Evolutionary conservation across 2,113 vertebrate species (phyloP), one percentile per base, ranked within the genome.

Genomic region (Indicator maculatus): DNA sequence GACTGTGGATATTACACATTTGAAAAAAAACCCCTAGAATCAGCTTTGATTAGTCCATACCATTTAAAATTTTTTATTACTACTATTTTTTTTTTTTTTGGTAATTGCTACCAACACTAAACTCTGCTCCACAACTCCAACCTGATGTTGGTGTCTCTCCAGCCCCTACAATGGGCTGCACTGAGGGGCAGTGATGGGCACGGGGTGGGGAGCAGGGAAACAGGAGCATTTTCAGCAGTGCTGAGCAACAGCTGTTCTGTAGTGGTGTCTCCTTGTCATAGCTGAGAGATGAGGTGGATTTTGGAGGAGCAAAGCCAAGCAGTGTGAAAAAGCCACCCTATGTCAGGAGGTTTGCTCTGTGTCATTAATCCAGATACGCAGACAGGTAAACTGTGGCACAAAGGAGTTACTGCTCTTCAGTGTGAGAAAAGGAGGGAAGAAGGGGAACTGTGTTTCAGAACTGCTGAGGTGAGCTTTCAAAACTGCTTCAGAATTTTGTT

Each of bases 121-220:
- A 9, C 4, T 80, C 38, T 45, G 53, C 47, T 89, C 30, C 69
- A 53, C 19, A 47, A 3, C 41, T 81, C 60, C 67, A 59, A 9
- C 27, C 41, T 2, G 2, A n/a, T 56, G 55, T 11, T 6, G 60
- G 41, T 67, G 30, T 33, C 27, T 39, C 16, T 71, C 20, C 58
- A 50, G 41, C 30, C 63, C 38, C 18, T 44, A 24, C 16, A 59
- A 45, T 53, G 30, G 47, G 70, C 56, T 78, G 41, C 19, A 27
- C 27, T 24, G 24, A 55, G 18, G 14, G 19, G 11, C 0, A 0
- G 20, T 39, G 47, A 45, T 12, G 56, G n/a, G 8, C 9, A 27
- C 2, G 26, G 39, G 20, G 9, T 17, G 41, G 36, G 58, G 58
- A 88, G 65, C 67, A 53, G n/a, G 19, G 63, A 79, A 85, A 72